Evolutionary conservation across 1,140 invertebrate species (phyloP).

Genomic region (Vollenhovia emeryi): DNA sequence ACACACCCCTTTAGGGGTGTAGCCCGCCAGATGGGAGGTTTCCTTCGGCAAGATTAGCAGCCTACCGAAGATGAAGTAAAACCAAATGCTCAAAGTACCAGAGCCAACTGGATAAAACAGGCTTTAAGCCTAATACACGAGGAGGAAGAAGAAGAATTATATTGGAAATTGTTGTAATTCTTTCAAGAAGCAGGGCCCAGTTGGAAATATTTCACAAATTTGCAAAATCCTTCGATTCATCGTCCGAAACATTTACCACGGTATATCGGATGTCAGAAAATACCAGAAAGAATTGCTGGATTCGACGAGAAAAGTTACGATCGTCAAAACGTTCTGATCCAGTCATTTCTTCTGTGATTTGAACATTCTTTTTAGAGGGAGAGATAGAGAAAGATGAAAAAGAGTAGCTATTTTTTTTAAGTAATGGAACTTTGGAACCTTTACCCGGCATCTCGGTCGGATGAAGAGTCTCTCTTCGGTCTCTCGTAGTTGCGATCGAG

Average conservation of each 20-base stretch:
- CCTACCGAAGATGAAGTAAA: no score
- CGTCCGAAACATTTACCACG: not conserved
- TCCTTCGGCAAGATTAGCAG: no score
- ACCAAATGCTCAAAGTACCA: no score
- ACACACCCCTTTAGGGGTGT: no score
- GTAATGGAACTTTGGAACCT: no score
- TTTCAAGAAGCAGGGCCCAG: not conserved
- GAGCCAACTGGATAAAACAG: no score
- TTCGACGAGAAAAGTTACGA: not conserved
- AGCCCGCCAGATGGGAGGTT: no score
- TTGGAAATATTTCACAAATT: not conserved
- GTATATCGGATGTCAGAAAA: not conserved
- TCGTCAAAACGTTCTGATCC: not conserved
- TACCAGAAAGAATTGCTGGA: not conserved
- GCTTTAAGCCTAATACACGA: no score
- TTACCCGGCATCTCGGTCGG: not conserved
- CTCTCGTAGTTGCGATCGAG: not conserved
- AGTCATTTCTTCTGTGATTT: not conserved
- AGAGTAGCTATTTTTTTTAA: no score
- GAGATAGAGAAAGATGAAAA: no score
- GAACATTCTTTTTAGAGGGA: no score
- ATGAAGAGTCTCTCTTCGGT: not conserved
- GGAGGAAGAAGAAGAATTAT: no score
- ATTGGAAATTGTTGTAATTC: not conserved
- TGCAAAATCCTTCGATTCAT: not conserved